Evolutionary conservation across 1,140 invertebrate genomes (phyloP), one percentile per base, ranked within the genome.

Genomic region (Diachasma alloeum): DNA sequence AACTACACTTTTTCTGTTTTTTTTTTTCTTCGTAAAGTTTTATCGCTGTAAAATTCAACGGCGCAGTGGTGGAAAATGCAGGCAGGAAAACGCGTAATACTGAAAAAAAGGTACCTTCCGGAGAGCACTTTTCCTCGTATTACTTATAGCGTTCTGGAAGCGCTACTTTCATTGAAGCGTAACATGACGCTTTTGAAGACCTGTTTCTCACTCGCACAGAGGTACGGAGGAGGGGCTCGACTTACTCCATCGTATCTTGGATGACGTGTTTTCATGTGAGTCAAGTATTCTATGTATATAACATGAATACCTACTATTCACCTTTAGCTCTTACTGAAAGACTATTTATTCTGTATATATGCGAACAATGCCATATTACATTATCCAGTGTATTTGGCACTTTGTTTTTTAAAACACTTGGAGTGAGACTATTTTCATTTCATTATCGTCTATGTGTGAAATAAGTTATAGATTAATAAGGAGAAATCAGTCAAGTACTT

Each of bases 71-170:
- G 48, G 48, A 56, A 22, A 56, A 63, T 26, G 59, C n/a, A n/a
- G n/a, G 9, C 9, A 24, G 59, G 59, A 26, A 63, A 63, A 63
- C 24, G 24, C 19, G 26, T 77, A 67, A 46, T 67, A 59, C 19
- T 36, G 42, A 53, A 44, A 24, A 56, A 39, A 70, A 53, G 66
- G 68, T 24, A 26, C 22, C 13, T 68, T 48, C 6, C n/a, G 71
- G 36, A 75, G 72, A 86, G 87, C 84, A 87, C 87, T 89, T 87
- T 87, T 86, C 82, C 85, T 86, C 83, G 86, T 87, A 88, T 88
- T 87, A 88, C 87, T 88, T 87, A 88, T 85, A n/a, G n/a, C 83
- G 81, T 56, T 46, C 68, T 76, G 74, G 39, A 75, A 79, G 75
- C 75, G 72, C 72, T 44, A 75, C 75, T 77, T 79, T 75, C 78